Evolutionary conservation across 2,888 invertebrate species (phyloP).

Genomic region (Myathropa florea): DNA sequence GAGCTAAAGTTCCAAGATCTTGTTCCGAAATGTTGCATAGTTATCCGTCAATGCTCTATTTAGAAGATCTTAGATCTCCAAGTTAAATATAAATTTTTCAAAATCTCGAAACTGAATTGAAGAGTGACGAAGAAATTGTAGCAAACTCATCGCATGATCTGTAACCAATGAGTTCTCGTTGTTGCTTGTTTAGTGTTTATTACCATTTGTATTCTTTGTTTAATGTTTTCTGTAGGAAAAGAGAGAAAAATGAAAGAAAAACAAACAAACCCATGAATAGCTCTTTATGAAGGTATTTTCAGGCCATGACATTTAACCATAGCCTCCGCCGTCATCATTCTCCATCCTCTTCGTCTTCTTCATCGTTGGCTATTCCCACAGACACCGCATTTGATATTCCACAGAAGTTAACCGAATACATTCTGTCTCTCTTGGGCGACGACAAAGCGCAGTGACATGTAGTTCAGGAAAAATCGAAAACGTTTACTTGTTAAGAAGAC

Average conservation of each 20-base stretch:
- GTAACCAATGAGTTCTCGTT: too few species aligned
- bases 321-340: conserved; percentile 17
- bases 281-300: conserved; percentile 51
- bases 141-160: not conserved
- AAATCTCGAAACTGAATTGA: not conserved
- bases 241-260: conserved; percentile 14
- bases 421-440: conserved; percentile 48
- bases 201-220: not conserved
- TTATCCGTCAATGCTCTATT: too few species aligned
- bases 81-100: too few species aligned
- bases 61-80: too few species aligned
- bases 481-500: conserved; percentile 51
- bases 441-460: conserved; percentile 66
- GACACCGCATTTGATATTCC: conserved; percentile 49
- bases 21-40: too few species aligned
- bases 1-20: too few species aligned
- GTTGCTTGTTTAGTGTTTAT: not conserved
- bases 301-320: conserved; percentile 61
- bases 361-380: conserved; percentile 46
- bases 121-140: not conserved
- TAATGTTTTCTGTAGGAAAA: not conserved
- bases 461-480: conserved; percentile 64
- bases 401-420: conserved; percentile 56
- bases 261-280: conserved; percentile 48
- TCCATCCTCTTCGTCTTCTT: not conserved